Evolutionary conservation across 2,797 vertebrate species (phyloP).

Genomic region (Intellagama lesueurii): DNA sequence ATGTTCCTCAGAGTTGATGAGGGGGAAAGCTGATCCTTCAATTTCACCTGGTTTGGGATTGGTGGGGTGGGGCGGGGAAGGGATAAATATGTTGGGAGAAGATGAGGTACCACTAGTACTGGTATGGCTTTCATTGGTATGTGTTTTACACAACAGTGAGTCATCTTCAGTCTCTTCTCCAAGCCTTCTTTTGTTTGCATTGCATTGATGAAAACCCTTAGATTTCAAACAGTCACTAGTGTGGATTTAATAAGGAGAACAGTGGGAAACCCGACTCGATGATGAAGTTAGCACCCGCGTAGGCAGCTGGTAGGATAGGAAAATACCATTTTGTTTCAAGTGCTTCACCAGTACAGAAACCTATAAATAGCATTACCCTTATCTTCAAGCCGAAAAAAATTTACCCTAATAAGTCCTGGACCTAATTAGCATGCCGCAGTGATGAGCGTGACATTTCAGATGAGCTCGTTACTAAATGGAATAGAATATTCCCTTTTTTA

Average conservation of each 20-base stretch:
- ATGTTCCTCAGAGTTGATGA: slow-evolving; percentile 44
- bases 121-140: slow-evolving; percentile 32
- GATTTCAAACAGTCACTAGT: slow-evolving; percentile 18
- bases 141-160: background rate
- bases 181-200: slow-evolving; percentile 8
- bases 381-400: slow-evolving; percentile 47
- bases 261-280: slow-evolving; percentile 20
- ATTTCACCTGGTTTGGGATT: background rate
- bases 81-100: background rate
- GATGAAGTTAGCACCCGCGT: slow-evolving; percentile 34
- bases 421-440: slow-evolving; percentile 49
- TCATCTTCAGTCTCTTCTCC: slow-evolving; percentile 12
- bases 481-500: slow-evolving; percentile 32
- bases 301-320: slow-evolving; percentile 17
- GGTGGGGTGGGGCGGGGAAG: background rate
- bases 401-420: slow-evolving; percentile 44
- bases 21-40: no score
- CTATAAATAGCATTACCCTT: slow-evolving; percentile 42
- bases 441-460: slow-evolving; percentile 54
- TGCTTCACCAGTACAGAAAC: background rate
- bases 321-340: slow-evolving; percentile 47
- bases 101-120: slow-evolving; percentile 30
- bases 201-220: slow-evolving; percentile 25
- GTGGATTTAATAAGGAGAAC: slow-evolving; percentile 34
- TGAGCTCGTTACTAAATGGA: slow-evolving; percentile 45